Base-by-base conservation (phyloP, 2,888 invertebrate genomes). In the Uropetala carovei region DNA sequence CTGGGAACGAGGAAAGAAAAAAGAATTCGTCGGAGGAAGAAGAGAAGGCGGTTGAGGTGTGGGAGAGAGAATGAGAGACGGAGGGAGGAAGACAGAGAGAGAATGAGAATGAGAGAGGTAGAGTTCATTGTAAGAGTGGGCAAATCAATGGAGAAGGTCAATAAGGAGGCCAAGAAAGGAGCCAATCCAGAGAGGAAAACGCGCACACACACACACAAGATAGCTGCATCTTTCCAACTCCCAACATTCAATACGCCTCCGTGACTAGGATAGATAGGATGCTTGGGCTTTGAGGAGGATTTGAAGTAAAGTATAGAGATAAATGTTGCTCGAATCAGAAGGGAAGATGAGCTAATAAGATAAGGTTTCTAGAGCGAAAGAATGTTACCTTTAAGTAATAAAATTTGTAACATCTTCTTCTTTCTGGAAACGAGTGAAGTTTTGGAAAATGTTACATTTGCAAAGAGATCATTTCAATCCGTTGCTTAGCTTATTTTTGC, bases 221-320 rank as follows among this genome's bases (percentile, higher is more conserved):
- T n/a, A 68, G 68, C 68, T 68, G 68, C 68, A 68, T 68, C 68
- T 68, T 68, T 68, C 60, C 60, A 60, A 18, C 60, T 60, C 68
- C 64, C 68, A n/a, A 68, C 68, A 68, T 18, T 68, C 68, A 68
- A 68, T 68, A 68, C 75, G 13, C 75, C 75, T 75, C 75, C 75
- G 75, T 27, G 75, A 27, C 75, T 75, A 22, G 75, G 75, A 75
- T 75, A 27, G 75, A 75, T 27, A 27, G 22, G 68, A 18, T 68
- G 18, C 64, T 16, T 22, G 22, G n/a, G 75, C n/a, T 75, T 22
- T 27, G 75, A 75, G 75, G 75, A 75, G 75, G 27, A 75, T 75
- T 75, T 27, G 22, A 3, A 75, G 75, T 2, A 75, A 75, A 75
- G 22, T 22, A 75, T n/a, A 27, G 68, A n/a, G 68, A 68, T 68